A percentile compares a stretch with the other conserved stretches of the same genome.
Conservation (phyloP, 2,888 invertebrate genomes). For the Pocota personata region DNA sequence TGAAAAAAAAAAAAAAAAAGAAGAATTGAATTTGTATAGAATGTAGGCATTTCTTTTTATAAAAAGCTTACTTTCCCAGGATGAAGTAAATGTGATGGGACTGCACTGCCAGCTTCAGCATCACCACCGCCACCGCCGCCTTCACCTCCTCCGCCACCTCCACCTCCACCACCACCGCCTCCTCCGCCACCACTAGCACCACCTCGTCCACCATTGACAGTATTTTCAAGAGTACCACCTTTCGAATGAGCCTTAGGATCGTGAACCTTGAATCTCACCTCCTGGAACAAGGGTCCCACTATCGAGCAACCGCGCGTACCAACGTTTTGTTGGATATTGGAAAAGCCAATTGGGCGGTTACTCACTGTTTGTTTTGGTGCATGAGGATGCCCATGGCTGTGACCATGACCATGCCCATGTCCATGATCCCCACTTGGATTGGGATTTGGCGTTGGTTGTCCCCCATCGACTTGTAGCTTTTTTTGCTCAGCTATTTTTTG, state of each 20-base stretch:
- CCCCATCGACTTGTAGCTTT: constrained; percentile 91
- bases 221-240: constrained; percentile 95
- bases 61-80: constrained; percentile 88
- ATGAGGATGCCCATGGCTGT: constrained; percentile 84
- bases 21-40: background rate
- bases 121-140: constrained; percentile 80
- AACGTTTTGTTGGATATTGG: constrained; percentile 83
- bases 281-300: constrained; percentile 90
- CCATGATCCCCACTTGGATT: constrained; percentile 86
- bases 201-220: constrained; percentile 92
- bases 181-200: constrained; percentile 85
- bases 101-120: constrained; percentile 83
- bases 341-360: constrained; percentile 84
- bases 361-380: constrained; percentile 83
- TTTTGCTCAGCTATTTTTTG: constrained; percentile 97
- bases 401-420: constrained; percentile 83
- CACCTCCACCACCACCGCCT: constrained; percentile 81
- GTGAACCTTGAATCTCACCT: constrained; percentile 97
- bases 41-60: background rate
- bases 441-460: constrained; percentile 91
- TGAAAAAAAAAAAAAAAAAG: constrained; percentile 22
- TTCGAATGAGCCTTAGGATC: constrained; percentile 97
- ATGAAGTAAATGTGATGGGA: constrained; percentile 90
- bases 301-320: constrained; percentile 85
- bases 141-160: constrained; percentile 78